These are phyloP conservation scores for Epirrhoe alternata DNA, from an alignment of 2,888 invertebrate genomes.

Conservation along the genomic window DNA sequence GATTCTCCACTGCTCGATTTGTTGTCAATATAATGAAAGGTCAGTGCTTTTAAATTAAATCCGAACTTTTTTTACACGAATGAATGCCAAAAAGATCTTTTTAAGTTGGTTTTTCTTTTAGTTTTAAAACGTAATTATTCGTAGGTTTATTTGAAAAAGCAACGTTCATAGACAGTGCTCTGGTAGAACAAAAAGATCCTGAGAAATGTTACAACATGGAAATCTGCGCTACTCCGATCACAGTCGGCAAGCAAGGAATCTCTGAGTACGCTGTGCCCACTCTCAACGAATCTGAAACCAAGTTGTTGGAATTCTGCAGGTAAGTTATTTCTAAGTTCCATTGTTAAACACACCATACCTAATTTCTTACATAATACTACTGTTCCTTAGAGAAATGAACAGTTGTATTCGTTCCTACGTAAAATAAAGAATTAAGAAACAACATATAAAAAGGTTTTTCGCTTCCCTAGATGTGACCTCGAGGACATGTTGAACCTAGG, in stretches of 20 bases:
- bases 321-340: conserved; percentile 42
- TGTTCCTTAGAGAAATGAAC: no score
- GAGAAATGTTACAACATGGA: conserved; percentile 65
- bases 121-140: no score
- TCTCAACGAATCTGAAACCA: conserved; percentile 60
- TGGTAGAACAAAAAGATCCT: conserved; percentile 69
- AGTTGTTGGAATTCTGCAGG: conserved; percentile 64
- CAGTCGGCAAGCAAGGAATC: conserved; percentile 64
- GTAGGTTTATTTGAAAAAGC: conserved; percentile 67
- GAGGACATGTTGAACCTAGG: conserved; percentile 74
- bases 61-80: not conserved
- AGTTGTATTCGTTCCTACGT: no score
- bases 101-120: no score
- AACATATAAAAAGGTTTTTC: not conserved
- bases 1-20: conserved; percentile 73
- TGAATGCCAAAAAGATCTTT: not conserved
- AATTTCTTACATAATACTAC: no score
- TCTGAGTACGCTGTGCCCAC: conserved; percentile 64
- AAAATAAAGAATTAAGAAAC: not conserved
- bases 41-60: conserved; percentile 32
- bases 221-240: conserved; percentile 70
- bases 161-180: conserved; percentile 70
- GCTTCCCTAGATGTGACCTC: conserved; percentile 62
- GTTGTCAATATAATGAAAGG: conserved; percentile 74
- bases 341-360: not conserved